Evolutionary conservation across 1,140 invertebrate species (phyloP).

Genomic region (Bombus affinis): DNA sequence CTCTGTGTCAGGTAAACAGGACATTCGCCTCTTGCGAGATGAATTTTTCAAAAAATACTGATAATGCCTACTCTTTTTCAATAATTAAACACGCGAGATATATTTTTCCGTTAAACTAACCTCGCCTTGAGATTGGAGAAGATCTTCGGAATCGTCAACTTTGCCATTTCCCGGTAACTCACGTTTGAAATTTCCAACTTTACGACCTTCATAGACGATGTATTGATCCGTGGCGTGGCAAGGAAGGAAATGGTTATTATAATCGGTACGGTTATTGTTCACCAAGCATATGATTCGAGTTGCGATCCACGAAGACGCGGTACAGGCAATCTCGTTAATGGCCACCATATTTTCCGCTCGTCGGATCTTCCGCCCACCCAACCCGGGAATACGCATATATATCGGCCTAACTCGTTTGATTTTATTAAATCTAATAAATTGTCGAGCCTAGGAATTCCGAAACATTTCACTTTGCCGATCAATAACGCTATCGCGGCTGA

Average conservation of each 20-base stretch:
- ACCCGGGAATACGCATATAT: conserved; percentile 70
- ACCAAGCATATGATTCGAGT: conserved; percentile 67
- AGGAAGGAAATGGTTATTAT: conserved; percentile 5
- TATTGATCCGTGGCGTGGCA: conserved; percentile 4
- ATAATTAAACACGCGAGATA: too few relatives aligned
- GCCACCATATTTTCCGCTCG: conserved; percentile 70
- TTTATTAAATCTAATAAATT: conserved; percentile 81
- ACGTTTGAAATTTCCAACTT: not conserved
- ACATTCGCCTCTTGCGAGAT: not conserved
- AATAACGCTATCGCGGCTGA: conserved; percentile 31
- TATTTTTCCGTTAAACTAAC: not conserved
- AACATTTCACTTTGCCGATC: conserved; percentile 43
- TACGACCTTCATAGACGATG: not conserved
- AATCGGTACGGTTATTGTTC: conserved; percentile 45
- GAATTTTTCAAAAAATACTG: not conserved
- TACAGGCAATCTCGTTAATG: conserved; percentile 79
- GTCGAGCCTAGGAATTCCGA: conserved; percentile 42
- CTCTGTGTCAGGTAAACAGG: too few relatives aligned
- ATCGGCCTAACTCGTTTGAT: conserved; percentile 73
- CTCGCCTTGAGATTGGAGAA: fast-evolving
- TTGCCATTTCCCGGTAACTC: not conserved
- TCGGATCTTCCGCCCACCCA: conserved; percentile 62
- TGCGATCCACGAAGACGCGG: conserved; percentile 66
- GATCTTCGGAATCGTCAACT: not conserved
- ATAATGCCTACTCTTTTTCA: too few relatives aligned